These are phyloP conservation scores for Stigmatopora argus DNA, from an alignment of 2,113 vertebrate species.

Conservation along the genomic window DNA sequence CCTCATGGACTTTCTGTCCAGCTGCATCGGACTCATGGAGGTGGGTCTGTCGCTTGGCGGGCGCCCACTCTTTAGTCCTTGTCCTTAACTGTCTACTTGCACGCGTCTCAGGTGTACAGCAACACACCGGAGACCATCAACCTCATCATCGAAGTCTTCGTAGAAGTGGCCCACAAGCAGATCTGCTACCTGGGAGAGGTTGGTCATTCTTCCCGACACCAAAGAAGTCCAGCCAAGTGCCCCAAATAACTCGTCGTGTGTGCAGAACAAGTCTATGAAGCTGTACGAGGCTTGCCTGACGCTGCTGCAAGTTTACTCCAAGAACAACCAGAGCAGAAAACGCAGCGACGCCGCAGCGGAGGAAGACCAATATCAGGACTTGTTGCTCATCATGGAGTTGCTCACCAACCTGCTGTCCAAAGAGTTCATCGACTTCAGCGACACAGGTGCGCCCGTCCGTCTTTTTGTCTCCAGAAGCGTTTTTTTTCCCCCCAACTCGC, in stretches of 20 bases:
- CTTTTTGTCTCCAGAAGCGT: too few relatives aligned
- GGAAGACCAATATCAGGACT: conserved; percentile 97
- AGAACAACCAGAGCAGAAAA: conserved; percentile 90
- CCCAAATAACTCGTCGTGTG: conserved; percentile 5
- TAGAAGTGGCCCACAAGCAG: conserved; percentile 99
- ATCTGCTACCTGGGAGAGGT: conserved; percentile 99
- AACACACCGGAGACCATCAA: conserved; percentile 97
- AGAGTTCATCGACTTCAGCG: conserved; percentile 99
- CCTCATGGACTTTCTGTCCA: conserved; percentile 96
- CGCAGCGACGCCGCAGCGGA: conserved; percentile 86
- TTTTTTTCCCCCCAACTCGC: neutral
- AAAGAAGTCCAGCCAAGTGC: neutral
- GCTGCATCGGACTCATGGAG: conserved; percentile 97
- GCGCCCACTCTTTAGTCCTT: too few relatives aligned
- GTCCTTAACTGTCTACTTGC: neutral
- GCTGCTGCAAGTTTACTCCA: conserved; percentile 94
- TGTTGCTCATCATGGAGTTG: conserved; percentile 99
- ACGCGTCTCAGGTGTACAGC: conserved; percentile 78
- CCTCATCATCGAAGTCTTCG: conserved; percentile 98
- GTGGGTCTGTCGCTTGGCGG: conserved; percentile 13
- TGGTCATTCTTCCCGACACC: conserved; percentile 25
- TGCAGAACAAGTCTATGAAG: conserved; percentile 94
- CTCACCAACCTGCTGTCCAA: conserved; percentile 97
- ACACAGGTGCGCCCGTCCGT: conserved; percentile 75
- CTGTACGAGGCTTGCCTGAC: conserved; percentile 96